Evolutionary conservation across 2,888 invertebrate species (phyloP), one percentile per base, ranked within the genome.

Genomic region (Chrysomela aeneicollis): DNA sequence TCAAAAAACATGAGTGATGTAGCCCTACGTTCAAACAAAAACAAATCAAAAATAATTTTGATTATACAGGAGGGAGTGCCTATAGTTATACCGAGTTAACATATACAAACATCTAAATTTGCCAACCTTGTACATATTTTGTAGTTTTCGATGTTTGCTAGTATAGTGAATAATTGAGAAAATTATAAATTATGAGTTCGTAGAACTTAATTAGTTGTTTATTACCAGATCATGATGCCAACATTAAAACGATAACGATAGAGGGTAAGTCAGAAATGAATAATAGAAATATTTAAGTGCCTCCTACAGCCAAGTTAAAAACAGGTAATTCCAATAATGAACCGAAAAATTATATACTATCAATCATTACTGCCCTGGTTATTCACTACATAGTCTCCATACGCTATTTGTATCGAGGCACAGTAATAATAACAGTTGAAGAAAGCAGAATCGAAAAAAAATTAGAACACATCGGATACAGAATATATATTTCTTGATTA

Each of bases 381-480:
- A 42, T 42, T 15, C 42, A 42, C 42, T 42, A 10, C 42, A 42
- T 42, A 42, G 15, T 15, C 15, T 42, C 15, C 42, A 42, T 42
- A 15, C 42, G 35, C 35, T 12, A 35, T n/a, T n/a, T 35, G 42
- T 42, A 42, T 42, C 15, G 42, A n/a, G 42, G 46, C 17, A 21
- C 55, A 46, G 26, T 57, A 46, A 57, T 57, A 46, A 57, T 26
- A 57, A 17, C 46, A 57, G 22, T 46, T 5, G 22, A 37, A 46
- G 55, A 46, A 57, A 46, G 42, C 55, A 22, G 19, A 46, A 57
- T 46, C 26, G 46, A 22, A 42, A 46, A 57, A 46, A 46, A 57
- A 57, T 57, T 42, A 57, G 55, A 46, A 57, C 55, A 57, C 42
- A 42, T 35, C 35, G 2, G 35, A 35, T 42, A 42, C n/a, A 12